Evolutionary conservation across 2,113 vertebrate species (phyloP).

Genomic region (Colaptes auratus): DNA sequence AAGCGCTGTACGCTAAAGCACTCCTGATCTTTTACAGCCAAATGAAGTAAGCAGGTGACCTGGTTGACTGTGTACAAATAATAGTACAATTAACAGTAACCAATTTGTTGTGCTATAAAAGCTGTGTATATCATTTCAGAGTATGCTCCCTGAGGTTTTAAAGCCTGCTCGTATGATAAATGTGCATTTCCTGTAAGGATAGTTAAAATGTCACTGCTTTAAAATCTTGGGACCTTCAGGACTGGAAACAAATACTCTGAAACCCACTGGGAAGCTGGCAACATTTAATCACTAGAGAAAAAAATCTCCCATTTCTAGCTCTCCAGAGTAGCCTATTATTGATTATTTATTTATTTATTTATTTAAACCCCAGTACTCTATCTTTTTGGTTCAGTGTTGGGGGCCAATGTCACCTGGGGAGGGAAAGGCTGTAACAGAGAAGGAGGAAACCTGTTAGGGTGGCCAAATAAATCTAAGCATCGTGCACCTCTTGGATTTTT

Average conservation of each 20-base stretch:
- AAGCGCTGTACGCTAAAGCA: neutral
- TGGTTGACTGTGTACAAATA: neutral
- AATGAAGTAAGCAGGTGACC: neutral
- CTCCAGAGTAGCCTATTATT: neutral
- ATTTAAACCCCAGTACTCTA: neutral
- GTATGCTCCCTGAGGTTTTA: neutral
- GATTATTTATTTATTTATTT: neutral
- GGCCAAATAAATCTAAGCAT: neutral
- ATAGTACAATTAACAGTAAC: slow-evolving; percentile 3
- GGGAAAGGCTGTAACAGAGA: neutral
- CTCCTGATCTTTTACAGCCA: neutral
- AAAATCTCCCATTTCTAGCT: neutral
- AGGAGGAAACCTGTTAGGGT: neutral
- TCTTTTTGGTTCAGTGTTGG: neutral
- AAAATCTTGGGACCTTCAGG: neutral
- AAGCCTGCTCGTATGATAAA: neutral
- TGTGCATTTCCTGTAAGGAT: neutral
- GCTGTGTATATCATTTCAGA: neutral
- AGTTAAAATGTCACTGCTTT: neutral
- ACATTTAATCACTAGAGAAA: neutral
- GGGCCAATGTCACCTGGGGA: neutral
- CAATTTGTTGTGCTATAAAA: neutral
- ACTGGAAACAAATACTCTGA: neutral
- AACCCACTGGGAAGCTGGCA: neutral
- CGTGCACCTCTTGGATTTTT: neutral